These are phyloP conservation scores for Colaptes auratus DNA, from an alignment of 2,113 vertebrate species.

Conservation along the genomic window DNA sequence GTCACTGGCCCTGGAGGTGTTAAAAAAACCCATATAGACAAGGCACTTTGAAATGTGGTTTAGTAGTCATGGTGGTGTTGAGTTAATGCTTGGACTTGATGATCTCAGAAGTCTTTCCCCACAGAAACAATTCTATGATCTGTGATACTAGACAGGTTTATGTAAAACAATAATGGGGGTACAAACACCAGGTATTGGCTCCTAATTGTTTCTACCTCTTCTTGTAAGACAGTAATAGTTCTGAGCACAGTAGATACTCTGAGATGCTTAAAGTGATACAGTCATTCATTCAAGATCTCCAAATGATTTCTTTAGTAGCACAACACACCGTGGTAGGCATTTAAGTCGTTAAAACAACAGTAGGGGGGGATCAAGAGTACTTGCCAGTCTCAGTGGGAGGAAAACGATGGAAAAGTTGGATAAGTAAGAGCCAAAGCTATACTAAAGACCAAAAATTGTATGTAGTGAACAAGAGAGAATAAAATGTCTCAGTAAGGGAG, in stretches of 20 bases:
- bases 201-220: not conserved
- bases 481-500: not conserved
- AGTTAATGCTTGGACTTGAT: too few relatives aligned
- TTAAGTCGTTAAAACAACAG: not conserved
- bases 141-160: not conserved
- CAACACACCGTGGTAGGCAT: not conserved
- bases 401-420: not conserved
- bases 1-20: too few relatives aligned
- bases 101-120: too few relatives aligned
- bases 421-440: not conserved
- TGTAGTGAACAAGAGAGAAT: not conserved
- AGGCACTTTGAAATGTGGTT: too few relatives aligned
- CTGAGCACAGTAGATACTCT: not conserved
- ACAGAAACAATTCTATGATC: too few relatives aligned
- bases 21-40: too few relatives aligned
- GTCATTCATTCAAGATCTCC: not conserved
- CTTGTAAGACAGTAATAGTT: not conserved
- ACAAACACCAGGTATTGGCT: not conserved
- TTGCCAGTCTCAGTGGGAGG: not conserved
- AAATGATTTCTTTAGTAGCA: not conserved
- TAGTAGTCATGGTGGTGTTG: too few relatives aligned
- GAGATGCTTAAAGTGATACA: not conserved
- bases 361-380: not conserved
- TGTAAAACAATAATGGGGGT: not conserved
- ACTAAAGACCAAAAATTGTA: not conserved